Evolutionary conservation across 2,888 invertebrate species (phyloP), one percentile per base, ranked within the genome.

Genomic region (Arge pagana): DNA sequence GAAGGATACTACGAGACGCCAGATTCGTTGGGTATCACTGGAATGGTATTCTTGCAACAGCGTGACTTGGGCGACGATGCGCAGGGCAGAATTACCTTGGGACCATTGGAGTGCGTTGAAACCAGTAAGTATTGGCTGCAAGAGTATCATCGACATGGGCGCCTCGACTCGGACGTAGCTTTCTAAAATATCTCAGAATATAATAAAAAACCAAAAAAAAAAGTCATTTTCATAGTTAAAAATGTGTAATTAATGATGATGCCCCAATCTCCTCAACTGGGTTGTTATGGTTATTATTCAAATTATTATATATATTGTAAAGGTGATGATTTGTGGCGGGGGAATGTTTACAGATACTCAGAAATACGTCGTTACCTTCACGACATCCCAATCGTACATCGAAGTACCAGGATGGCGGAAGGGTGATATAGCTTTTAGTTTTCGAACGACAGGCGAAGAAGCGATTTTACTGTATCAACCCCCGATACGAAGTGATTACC

Each of bases 371-470:
- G 94, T 96, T 7, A 96, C 95, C 3, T 95, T 96, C 71, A 94
- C 93, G 39, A 93, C 93, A 1, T 90, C 91, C 21, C 92, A 93
- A 64, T 93, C 93, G 0, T 95, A 91, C 73, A 89, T 96, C 61
- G 92, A 93, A 79, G 93, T 95, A 1, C 93, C 93, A 0, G 93
- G 94, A 0, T 96, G 96, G 96, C 82, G 90, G 52, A 91, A 92
- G 67, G 94, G 94, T 1, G 93, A 94, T 68, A 87, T 96, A 57
- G 92, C 93, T 0, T 93, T 96, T 77, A 93, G 93, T 63, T 96
- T 96, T 70, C 83, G 94, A 57, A 96, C 96, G 0, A 94, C 94
- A 1, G 92, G 93, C 26, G 89, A 89, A 63, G 90, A 89, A 68
- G 95, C 94, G 3, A 90, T 96, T 59, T 79, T 96, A 19, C 78